Base-by-base conservation (phyloP, 2,113 vertebrate species). In the Sarotherodon lohbergeri region DNA sequence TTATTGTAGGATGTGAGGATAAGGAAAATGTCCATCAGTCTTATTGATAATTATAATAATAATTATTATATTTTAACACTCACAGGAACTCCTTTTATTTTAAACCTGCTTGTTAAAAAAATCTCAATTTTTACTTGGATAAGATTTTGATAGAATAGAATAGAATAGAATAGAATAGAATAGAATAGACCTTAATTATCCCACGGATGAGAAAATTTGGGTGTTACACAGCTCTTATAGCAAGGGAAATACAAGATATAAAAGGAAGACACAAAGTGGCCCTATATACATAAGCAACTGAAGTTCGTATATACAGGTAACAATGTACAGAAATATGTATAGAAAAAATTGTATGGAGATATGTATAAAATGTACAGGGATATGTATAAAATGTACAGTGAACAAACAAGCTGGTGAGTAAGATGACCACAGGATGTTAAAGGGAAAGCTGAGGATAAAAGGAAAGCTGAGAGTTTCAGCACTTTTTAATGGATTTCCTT, bases 171-270 rank as follows among this genome's bases (percentile, higher is more conserved):
- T n/a, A 54, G 19, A 52, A 52, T n/a, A 54, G 43, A 48, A 48
- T 48, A 48, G 46, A 48, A 48, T 50, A 50, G 12, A 19, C 29
- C 29, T 63, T 63, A 36, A 63, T 63, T 63, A 63, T 63, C 32
- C 16, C 0, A 11, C 0, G 1, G 32, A 63, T 63, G 9, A 63
- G 59, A 63, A 63, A 16, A 63, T 36, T 63, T 19, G 0, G 0
- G 59, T 63, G 59, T 0, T 11, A 63, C 9, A 0, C 29, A 6
- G 59, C 59, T 34, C 1, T 63, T 63, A 63, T 34, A 34, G 59
- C 59, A 63, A 63, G 29, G 2, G 29, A 3, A 63, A 19, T 2
- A 63, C 29, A 63, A 34, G 16, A 19, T 63, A 63, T 63, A 63
- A 0, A 63, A 63, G 59, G 59, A 63, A 63, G 0, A 63, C 59